A percentile compares a stretch with the other conserved stretches of the same genome.
Evolutionary conservation across 2,888 invertebrate genomes (phyloP).

Genomic region (Bhutanitis thaidina): DNA sequence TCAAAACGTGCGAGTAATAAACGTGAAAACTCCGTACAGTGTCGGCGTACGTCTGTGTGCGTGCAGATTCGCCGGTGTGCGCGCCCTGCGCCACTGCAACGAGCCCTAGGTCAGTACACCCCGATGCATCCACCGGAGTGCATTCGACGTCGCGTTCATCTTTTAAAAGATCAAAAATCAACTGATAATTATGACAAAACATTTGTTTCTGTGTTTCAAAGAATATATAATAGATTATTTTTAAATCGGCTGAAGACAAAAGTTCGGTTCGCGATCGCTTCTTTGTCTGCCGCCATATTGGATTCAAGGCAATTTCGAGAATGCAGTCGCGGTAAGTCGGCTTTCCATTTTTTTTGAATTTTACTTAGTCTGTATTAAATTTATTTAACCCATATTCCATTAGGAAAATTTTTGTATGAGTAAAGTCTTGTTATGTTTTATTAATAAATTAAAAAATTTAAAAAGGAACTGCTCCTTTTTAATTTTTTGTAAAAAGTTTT

Average conservation of each 20-base stretch:
- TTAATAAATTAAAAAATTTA: no score
- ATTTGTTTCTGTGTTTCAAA: conserved; percentile 22
- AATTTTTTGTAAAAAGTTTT: no score
- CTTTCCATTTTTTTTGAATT: conserved; percentile 44
- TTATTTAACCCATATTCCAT: no score
- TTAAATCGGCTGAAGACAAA: conserved; percentile 17
- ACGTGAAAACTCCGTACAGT: conserved; percentile 13
- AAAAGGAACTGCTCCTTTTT: no score
- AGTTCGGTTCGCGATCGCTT: conserved; percentile 29
- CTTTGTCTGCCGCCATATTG: conserved; percentile 56
- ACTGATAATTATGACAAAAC: conserved; percentile 9
- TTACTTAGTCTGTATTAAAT: background rate
- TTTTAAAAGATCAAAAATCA: conserved; percentile 31
- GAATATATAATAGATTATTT: background rate
- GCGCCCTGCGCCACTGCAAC: conserved; percentile 42
- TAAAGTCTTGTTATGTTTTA: no score
- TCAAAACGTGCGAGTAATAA: conserved; percentile 4
- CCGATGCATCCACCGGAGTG: conserved; percentile 40
- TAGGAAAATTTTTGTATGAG: no score
- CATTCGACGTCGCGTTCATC: conserved; percentile 30
- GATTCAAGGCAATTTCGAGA: conserved; percentile 31
- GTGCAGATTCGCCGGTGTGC: conserved; percentile 29
- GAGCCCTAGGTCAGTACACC: conserved; percentile 48
- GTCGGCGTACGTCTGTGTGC: conserved; percentile 23
- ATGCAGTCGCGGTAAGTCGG: conserved; percentile 42